Conservation (phyloP, 1,140 invertebrate species). For the Tribolium madens region DNA sequence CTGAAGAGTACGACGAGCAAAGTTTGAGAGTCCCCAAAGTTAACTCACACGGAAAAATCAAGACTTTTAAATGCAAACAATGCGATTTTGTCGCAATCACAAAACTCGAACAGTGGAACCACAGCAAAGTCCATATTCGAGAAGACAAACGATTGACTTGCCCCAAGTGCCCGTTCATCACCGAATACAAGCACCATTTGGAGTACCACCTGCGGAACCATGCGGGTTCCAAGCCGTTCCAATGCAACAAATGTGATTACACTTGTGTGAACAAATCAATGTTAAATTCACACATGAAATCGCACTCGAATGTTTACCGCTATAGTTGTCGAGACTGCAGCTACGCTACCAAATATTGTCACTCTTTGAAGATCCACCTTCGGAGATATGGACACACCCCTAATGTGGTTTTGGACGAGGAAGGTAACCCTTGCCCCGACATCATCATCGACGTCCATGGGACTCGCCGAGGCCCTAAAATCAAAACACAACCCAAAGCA, state of each 20-base stretch:
- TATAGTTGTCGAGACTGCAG: constrained; percentile 94
- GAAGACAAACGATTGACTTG: constrained; percentile 93
- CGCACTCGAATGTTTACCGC: constrained; percentile 96
- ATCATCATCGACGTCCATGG: constrained; percentile 93
- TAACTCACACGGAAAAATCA: constrained; percentile 86
- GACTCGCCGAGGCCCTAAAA: constrained; percentile 85
- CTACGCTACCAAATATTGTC: constrained; percentile 99
- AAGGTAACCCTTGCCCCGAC: constrained; percentile 87
- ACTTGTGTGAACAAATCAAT: constrained; percentile 99
- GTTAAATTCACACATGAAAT: constrained; percentile 98
- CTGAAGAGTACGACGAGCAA: constrained; percentile 74
- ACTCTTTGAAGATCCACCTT: constrained; percentile 96
- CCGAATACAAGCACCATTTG: constrained; percentile 98
- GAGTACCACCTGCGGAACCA: constrained; percentile 98
- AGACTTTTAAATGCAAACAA: constrained; percentile 93
- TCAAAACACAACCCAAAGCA: constrained; percentile 66
- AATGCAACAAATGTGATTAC: constrained; percentile 92
- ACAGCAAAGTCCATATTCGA: constrained; percentile 92
- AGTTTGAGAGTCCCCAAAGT: constrained; percentile 77
- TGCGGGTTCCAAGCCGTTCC: constrained; percentile 95
- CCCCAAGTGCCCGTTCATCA: constrained; percentile 95
- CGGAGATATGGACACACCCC: constrained; percentile 92
- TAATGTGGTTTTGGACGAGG: constrained; percentile 86
- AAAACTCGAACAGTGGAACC: constrained; percentile 94
- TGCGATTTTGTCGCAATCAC: constrained; percentile 87